A percentile compares a stretch with the other conserved stretches of the same genome.
Evolutionary conservation across 2,888 invertebrate species (phyloP).

Genomic region (Plusia festucae): DNA sequence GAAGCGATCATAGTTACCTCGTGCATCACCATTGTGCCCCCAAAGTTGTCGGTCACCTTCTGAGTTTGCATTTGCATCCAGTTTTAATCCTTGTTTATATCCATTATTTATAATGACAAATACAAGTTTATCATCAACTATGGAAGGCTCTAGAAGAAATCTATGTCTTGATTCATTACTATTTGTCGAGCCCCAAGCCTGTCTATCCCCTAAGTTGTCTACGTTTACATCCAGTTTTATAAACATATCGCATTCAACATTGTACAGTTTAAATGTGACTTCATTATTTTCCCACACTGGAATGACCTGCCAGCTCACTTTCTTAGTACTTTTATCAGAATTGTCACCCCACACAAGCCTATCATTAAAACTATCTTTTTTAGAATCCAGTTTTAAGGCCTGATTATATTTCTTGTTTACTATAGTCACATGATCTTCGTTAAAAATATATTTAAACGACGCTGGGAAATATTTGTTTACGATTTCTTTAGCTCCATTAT

Average conservation of each 20-base stretch:
- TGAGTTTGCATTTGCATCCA: conserved; percentile 43
- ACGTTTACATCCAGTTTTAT: conserved; percentile 58
- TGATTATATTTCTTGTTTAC: conserved; percentile 53
- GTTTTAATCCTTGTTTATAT: conserved; percentile 59
- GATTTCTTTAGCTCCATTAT: conserved; percentile 42
- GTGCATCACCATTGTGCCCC: conserved; percentile 55
- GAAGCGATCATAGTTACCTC: conserved; percentile 12
- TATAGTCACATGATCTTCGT: conserved; percentile 56
- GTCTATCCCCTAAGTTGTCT: conserved; percentile 56
- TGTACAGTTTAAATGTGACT: conserved; percentile 61
- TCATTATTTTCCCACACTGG: conserved; percentile 57
- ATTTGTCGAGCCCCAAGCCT: conserved; percentile 53
- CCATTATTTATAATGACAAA: conserved; percentile 62
- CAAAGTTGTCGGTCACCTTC: conserved; percentile 55
- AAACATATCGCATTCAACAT: conserved; percentile 55
- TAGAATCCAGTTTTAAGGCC: conserved; percentile 57
- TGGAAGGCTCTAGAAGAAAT: conserved; percentile 62
- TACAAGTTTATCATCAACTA: conserved; percentile 48
- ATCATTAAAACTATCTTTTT: conserved; percentile 40
- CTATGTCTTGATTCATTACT: conserved; percentile 44
- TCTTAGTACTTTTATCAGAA: conserved; percentile 45
- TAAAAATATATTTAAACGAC: conserved; percentile 56
- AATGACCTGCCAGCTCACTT: conserved; percentile 62
- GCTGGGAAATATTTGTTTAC: conserved; percentile 58
- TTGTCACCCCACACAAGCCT: conserved; percentile 59